A percentile compares a stretch with the other conserved stretches of the same genome.
phyloP scores from a whole-genome alignment of 37 sponge, comb jelly and placozoan genomes.

The Cladorhizidae sp. region DNA sequence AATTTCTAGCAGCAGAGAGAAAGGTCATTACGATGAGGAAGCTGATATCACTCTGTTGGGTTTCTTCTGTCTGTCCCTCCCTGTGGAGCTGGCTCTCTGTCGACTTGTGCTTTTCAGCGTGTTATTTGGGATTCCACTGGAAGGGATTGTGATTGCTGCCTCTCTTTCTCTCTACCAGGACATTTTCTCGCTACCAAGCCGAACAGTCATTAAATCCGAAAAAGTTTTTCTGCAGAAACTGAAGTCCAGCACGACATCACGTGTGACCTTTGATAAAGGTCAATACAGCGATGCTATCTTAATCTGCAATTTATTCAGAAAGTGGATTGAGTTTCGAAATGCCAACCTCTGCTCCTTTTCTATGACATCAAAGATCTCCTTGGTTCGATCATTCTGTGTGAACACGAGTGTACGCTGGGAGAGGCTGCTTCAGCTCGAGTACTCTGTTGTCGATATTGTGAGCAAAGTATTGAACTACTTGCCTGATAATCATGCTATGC shows the following conservation, averaged over 20 bases:
- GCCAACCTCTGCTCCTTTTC: neutral
- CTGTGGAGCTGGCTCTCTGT: conserved; percentile 59
- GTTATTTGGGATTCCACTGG: conserved; percentile 60
- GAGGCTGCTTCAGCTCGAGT: conserved; percentile 49
- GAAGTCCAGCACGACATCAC: conserved; percentile 12
- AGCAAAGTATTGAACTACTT: conserved; percentile 3
- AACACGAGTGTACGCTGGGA: conserved; percentile 33
- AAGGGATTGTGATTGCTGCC: conserved; percentile 67
- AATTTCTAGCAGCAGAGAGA: conserved; percentile 8
- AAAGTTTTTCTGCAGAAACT: conserved; percentile 16
- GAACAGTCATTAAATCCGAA: conserved; percentile 11
- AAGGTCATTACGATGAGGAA: neutral
- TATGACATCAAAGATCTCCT: neutral
- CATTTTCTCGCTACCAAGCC: conserved; percentile 55
- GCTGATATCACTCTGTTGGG: conserved; percentile 72
- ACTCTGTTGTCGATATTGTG: conserved; percentile 47
- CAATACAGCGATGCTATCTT: conserved; percentile 61
- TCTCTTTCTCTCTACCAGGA: conserved; percentile 56
- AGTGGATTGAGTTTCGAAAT: conserved; percentile 45
- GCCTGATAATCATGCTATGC: conserved; percentile 14
- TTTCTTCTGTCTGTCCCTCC: conserved; percentile 56
- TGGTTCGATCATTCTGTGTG: conserved; percentile 13
- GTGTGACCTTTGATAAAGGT: conserved; percentile 41
- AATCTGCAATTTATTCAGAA: conserved; percentile 53
- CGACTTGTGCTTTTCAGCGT: conserved; percentile 54